Conservation (phyloP, 1,140 invertebrate species). For the Nomia melanderi region DNA sequence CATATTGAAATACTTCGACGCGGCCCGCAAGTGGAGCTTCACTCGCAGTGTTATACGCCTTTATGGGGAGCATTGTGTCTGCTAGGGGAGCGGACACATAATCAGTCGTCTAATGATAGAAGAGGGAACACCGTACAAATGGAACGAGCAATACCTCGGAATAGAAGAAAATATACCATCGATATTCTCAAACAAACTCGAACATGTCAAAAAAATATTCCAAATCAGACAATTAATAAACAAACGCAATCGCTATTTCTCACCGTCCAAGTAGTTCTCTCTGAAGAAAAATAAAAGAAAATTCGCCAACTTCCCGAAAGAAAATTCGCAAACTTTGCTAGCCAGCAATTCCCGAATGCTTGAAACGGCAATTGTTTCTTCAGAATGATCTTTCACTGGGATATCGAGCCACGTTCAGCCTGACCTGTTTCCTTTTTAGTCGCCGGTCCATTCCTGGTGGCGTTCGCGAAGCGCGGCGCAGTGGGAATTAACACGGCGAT, state of each 20-base stretch:
- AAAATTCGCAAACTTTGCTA: background rate
- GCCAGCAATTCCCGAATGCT: background rate
- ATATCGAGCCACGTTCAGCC: background rate
- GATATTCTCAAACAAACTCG: too few relatives aligned
- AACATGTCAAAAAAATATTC: too few relatives aligned
- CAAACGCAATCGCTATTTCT: too few relatives aligned
- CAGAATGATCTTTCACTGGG: background rate
- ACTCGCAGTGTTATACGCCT: background rate
- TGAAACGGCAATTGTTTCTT: background rate
- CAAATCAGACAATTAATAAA: too few relatives aligned
- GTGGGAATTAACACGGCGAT: constrained; percentile 38
- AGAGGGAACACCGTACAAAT: background rate
- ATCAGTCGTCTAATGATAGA: background rate
- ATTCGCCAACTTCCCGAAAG: background rate
- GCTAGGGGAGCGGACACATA: background rate
- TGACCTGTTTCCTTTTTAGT: constrained; percentile 29
- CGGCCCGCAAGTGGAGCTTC: background rate
- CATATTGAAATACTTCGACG: background rate
- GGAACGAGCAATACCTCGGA: too few relatives aligned
- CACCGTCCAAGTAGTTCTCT: too few relatives aligned
- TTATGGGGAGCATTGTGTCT: background rate
- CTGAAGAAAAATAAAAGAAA: too few relatives aligned
- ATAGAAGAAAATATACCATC: too few relatives aligned
- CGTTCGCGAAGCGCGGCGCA: constrained; percentile 9
- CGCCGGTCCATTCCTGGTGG: constrained; percentile 9